Evolutionary conservation across 2,888 invertebrate genomes (phyloP).

Genomic region (Ypsolopha scabrella): DNA sequence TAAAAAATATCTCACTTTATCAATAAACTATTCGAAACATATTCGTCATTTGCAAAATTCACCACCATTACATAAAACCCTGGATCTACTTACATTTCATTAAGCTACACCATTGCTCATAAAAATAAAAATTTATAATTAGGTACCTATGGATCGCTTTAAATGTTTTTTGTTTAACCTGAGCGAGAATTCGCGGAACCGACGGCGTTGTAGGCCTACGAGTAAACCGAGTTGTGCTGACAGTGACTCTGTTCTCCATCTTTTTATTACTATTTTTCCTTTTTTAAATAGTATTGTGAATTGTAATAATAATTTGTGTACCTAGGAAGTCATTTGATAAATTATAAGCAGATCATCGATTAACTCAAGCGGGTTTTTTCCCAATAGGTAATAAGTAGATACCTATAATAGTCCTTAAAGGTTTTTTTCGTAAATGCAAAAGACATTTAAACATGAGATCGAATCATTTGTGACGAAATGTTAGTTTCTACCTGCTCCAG

Average conservation of each 20-base stretch:
- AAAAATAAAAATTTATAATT: not conserved
- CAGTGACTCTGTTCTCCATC: not conserved
- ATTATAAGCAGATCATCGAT: not conserved
- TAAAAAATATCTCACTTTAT: conserved; percentile 7
- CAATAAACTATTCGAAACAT: conserved; percentile 2
- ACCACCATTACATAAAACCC: conserved; percentile 3
- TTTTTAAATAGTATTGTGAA: not conserved
- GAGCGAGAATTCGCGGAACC: not conserved
- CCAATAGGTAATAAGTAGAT: not conserved
- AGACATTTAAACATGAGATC: conserved; percentile 1
- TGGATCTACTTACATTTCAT: not conserved
- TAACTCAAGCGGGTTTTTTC: not conserved
- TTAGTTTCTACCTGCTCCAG: conserved; percentile 3
- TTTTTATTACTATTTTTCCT: not conserved
- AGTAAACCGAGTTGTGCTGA: not conserved
- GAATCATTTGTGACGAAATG: conserved; percentile 1
- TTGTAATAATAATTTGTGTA: not conserved
- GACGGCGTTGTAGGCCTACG: conserved; percentile 1
- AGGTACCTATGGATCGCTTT: not conserved
- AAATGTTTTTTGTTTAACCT: not conserved
- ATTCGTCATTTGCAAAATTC: not conserved
- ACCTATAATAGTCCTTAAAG: not conserved
- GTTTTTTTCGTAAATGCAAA: not conserved
- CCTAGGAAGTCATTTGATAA: not conserved
- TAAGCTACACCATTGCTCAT: not conserved